Conservation (phyloP, 2,888 invertebrate genomes). For the Xestia rhomboidea region DNA sequence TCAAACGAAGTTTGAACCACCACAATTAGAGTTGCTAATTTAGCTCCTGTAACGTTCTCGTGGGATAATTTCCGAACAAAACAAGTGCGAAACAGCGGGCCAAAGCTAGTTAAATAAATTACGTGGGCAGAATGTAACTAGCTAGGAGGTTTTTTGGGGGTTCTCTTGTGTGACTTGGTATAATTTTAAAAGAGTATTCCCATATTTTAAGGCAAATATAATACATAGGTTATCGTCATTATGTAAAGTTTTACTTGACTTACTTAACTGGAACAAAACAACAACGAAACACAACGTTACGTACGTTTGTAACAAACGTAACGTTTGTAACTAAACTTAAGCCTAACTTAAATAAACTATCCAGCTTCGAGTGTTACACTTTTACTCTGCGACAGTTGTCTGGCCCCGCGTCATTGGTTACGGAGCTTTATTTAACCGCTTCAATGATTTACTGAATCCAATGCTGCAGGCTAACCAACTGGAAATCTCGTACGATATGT, state of each 20-base stretch:
- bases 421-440: constrained; percentile 32
- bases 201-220: neutral
- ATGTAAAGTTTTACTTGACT: neutral
- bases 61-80: neutral
- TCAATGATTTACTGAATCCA: constrained; percentile 44
- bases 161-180: neutral
- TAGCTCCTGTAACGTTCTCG: no score
- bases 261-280: no score
- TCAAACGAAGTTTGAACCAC: no score
- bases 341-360: constrained; percentile 29
- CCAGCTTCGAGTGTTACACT: constrained; percentile 22
- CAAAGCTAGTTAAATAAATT: neutral
- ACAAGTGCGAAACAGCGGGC: neutral
- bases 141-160: neutral
- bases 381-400: constrained; percentile 26
- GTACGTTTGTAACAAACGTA: no score
- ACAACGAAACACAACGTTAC: no score
- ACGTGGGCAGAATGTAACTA: neutral
- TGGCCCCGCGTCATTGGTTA: constrained; percentile 7
- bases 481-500: constrained; percentile 13
- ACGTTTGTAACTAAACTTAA: constrained; percentile 12
- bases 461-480: constrained; percentile 29
- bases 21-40: no score
- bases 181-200: neutral
- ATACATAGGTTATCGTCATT: constrained; percentile 1